Percentiles rank a stretch among this genome's conserved stretches.
Evolutionary conservation across 64 coral and sea anemone species (phyloP).

Genomic region (Trachythela sp.): DNA sequence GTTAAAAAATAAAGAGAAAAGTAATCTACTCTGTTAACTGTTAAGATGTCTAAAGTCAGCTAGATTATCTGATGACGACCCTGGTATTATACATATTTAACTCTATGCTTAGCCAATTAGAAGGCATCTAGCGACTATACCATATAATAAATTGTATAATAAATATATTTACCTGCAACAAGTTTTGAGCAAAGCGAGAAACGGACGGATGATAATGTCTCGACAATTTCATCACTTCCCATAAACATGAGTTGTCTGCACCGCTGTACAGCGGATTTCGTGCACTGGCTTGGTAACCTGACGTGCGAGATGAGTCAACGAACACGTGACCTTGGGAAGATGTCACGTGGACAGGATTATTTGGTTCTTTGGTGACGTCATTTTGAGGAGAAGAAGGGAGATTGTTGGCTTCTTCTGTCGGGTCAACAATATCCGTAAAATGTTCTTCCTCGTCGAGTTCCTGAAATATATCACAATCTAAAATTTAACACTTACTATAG

Average conservation of each 20-base stretch:
- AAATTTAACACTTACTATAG: too few relatives aligned
- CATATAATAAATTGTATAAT: too few relatives aligned
- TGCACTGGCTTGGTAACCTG: constrained; percentile 38
- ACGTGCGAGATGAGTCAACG: not conserved
- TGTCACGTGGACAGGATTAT: not conserved
- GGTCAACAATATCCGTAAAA: not conserved
- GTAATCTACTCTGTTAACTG: too few relatives aligned
- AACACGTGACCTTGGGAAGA: not conserved
- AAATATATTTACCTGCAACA: constrained; percentile 69
- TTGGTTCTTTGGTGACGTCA: constrained; percentile 40
- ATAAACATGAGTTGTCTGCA: constrained; percentile 74
- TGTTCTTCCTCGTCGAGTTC: constrained; percentile 17
- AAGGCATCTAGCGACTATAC: too few relatives aligned
- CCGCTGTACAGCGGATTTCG: constrained; percentile 78
- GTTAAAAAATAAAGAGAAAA: too few relatives aligned
- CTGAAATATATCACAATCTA: not conserved
- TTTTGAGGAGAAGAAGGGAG: not conserved
- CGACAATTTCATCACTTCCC: constrained; percentile 68
- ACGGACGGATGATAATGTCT: constrained; percentile 92
- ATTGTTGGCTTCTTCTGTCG: not conserved
- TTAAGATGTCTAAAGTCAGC: too few relatives aligned
- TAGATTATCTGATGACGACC: too few relatives aligned
- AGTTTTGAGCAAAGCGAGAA: constrained; percentile 57
- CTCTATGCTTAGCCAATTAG: too few relatives aligned
- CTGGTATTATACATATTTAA: too few relatives aligned